These are phyloP conservation scores for Trichomalopsis sarcophagae DNA, from an alignment of 1,140 invertebrate genomes.

Conservation along the genomic window DNA sequence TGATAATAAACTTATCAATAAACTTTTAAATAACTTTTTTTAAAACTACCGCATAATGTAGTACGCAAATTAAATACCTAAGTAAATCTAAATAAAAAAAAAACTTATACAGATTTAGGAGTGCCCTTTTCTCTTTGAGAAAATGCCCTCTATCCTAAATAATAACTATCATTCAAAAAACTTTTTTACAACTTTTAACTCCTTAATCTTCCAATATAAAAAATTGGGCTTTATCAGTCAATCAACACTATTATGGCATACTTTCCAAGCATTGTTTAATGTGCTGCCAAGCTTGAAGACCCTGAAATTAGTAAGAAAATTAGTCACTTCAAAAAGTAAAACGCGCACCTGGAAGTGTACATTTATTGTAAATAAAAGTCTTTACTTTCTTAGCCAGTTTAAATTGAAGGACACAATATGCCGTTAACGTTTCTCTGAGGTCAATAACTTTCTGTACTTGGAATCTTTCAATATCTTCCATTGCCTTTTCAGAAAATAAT, in stretches of 20 bases:
- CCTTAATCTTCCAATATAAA: not conserved
- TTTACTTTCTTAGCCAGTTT: constrained; percentile 87
- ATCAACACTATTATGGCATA: constrained; percentile 76
- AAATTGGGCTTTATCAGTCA: constrained; percentile 13
- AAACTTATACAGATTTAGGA: not conserved
- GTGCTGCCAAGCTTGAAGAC: constrained; percentile 84
- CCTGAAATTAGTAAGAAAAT: constrained; percentile 74
- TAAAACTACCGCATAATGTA: not conserved
- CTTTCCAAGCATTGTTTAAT: constrained; percentile 84
- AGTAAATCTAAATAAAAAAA: constrained; percentile 20
- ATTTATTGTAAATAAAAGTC: constrained; percentile 37
- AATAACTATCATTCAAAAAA: not conserved
- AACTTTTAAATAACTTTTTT: too few relatives aligned
- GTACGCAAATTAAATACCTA: not conserved
- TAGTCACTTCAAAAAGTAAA: constrained; percentile 5
- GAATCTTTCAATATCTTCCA: constrained; percentile 86
- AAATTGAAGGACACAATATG: constrained; percentile 85
- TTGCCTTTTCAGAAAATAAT: constrained; percentile 82
- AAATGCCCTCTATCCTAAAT: not conserved
- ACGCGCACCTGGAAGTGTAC: constrained; percentile 24
- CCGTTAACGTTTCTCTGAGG: constrained; percentile 84
- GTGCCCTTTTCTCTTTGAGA: not conserved
- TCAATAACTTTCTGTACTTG: constrained; percentile 86
- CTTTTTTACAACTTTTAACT: not conserved
- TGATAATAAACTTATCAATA: not conserved